Evolutionary conservation across 2,113 vertebrate species (phyloP), one percentile per base, ranked within the genome.

Genomic region (Dolichotis patagonum): DNA sequence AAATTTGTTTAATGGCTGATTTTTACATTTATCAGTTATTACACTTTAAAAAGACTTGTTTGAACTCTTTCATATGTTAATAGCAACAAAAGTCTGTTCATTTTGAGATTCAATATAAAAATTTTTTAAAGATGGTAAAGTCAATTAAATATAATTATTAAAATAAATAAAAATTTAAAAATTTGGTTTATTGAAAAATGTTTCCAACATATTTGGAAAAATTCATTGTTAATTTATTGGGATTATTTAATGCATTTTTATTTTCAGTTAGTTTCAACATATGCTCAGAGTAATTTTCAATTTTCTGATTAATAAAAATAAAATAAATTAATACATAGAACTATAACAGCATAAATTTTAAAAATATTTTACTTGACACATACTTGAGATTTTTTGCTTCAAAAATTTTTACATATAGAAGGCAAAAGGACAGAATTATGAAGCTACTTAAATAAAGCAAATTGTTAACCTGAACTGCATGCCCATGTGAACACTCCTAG

Each of bases 251-350:
- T 75, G 7, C 13, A 13, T 63, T 46, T 65, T 82, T n/a, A 65
- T 65, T 95, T 96, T 96, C 69, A 84, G 69, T 63, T 94, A 85
- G 85, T 86, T 92, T 75, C 22, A 77, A 60, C 4, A 2, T 52
- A 46, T 52, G 56, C 46, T 2, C 0, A 28, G 0, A 73, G 17
- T 58, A n/a, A 75, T 22, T 56, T 96, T 1, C 1, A 65, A 0
- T 82, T 78, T 84, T 6, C 30, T 56, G 30, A 49, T 62, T 5
- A 85, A 14, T 77, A 58, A 69, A 80, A 87, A 83, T 17, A 13
- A 69, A 22, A 49, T 62, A 77, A 84, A 65, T 67, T 87, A 78
- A 49, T 73, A 20, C 2, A 75, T 16, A 3, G 19, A 67, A 82
- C 69, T 16, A 32, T 38, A 77, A 22, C 4, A 80, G 58, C 1